A percentile compares a stretch with the other conserved stretches of the same genome.
Evolutionary conservation across 2,797 vertebrate genomes (phyloP).

Genomic region (Sebastes hopkinsi): DNA sequence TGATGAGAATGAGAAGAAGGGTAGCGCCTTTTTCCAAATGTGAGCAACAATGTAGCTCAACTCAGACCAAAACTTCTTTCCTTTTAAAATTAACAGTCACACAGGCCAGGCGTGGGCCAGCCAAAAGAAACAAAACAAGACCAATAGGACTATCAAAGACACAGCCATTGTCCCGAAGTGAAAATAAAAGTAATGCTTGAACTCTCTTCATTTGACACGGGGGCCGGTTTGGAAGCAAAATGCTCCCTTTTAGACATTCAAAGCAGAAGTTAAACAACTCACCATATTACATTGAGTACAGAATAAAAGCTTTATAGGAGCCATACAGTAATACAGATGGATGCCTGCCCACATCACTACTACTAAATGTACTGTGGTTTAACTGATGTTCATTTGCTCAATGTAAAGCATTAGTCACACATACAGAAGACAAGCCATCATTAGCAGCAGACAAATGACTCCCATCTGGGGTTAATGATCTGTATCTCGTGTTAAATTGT

Average conservation of each 20-base stretch:
- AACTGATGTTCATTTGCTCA: constrained; percentile 26
- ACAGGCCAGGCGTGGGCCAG: constrained; percentile 10
- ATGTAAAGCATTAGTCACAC: constrained; percentile 53
- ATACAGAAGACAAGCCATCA: constrained; percentile 40
- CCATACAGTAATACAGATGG: not conserved
- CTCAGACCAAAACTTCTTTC: not conserved
- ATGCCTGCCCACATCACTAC: not conserved
- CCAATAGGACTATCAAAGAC: not conserved
- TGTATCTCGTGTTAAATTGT: constrained; percentile 65
- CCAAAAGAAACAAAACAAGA: constrained; percentile 36
- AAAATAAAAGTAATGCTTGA: constrained; percentile 39
- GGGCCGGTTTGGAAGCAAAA: constrained; percentile 22
- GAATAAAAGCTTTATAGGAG: not conserved
- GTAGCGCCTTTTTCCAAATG: constrained; percentile 38
- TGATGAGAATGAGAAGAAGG: constrained; percentile 62
- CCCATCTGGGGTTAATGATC: constrained; percentile 55
- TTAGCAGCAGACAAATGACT: constrained; percentile 68
- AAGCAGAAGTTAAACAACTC: constrained; percentile 7
- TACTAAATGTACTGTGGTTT: not conserved
- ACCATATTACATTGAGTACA: not conserved
- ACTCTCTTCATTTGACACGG: constrained; percentile 27
- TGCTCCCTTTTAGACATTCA: not conserved
- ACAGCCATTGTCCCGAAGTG: constrained; percentile 26
- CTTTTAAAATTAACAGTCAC: constrained; percentile 2
- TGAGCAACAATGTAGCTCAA: constrained; percentile 20